Evolutionary conservation across 2,113 vertebrate species (phyloP).

Genomic region (Oreotragus oreotragus): DNA sequence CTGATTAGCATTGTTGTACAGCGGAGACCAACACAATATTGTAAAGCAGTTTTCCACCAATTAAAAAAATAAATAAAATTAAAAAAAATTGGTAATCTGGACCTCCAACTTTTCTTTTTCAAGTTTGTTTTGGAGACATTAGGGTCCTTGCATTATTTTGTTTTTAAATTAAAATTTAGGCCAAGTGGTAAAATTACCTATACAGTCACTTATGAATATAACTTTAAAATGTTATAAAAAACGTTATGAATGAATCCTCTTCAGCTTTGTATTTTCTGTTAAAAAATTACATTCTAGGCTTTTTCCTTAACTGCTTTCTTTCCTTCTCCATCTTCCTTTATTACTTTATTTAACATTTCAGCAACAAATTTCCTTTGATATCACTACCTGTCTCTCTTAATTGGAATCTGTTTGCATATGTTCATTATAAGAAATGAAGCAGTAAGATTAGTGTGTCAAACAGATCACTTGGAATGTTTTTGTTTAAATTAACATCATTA

Average conservation of each 20-base stretch:
- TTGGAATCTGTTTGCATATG: neutral
- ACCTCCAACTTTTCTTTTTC: neutral
- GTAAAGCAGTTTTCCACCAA: neutral
- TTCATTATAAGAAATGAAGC: neutral
- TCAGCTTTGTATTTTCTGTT: neutral
- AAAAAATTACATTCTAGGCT: neutral
- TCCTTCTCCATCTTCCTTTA: neutral
- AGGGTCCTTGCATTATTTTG: neutral
- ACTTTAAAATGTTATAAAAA: slow-evolving; percentile 6
- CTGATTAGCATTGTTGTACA: neutral
- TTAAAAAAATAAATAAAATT: neutral
- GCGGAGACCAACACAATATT: neutral
- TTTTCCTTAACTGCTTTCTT: neutral
- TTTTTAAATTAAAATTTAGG: slow-evolving; percentile 29
- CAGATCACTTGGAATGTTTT: neutral
- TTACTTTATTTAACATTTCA: neutral
- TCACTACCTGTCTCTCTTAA: neutral
- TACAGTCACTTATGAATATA: neutral
- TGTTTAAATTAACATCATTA: neutral
- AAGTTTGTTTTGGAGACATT: neutral
- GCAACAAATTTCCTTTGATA: neutral
- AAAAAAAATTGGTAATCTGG: neutral
- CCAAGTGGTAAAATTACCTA: neutral
- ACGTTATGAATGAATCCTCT: neutral
- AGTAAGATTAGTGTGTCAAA: neutral